Conservation (phyloP, 2,113 vertebrate species). For the Galeopterus variegatus region DNA sequence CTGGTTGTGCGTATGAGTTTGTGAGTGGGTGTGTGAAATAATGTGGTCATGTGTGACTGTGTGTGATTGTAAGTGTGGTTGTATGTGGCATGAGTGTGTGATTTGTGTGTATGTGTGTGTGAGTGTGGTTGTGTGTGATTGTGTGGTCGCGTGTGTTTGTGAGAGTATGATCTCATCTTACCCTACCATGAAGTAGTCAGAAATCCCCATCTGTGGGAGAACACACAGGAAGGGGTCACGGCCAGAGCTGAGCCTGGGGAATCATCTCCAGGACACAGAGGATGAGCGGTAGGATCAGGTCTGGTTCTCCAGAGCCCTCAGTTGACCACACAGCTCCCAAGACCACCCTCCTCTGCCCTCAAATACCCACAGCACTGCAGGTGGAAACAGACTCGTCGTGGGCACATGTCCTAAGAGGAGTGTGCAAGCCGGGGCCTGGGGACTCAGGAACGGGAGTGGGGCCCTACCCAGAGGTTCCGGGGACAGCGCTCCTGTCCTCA, state of each 20-base stretch:
- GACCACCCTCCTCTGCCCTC: neutral
- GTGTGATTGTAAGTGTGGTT: neutral
- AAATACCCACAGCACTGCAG: neutral
- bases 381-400: rapidly evolving
- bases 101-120: neutral
- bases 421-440: rapidly evolving
- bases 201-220: neutral
- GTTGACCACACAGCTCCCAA: rapidly evolving
- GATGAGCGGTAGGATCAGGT: neutral
- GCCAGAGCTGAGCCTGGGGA: neutral
- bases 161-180: too few relatives aligned
- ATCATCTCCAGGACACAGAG: neutral
- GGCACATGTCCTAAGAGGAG: neutral
- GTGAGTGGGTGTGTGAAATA: too few relatives aligned
- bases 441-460: neutral
- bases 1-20: neutral
- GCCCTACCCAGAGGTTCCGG: too few relatives aligned
- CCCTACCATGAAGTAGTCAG: neutral
- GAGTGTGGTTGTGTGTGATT: neutral
- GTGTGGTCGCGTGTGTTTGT: neutral
- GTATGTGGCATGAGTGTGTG: neutral
- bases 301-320: neutral
- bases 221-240: neutral
- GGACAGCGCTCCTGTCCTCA: too few relatives aligned
- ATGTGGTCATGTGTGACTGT: neutral